Conservation (phyloP, 2,113 vertebrate species). For the Murina feae region DNA sequence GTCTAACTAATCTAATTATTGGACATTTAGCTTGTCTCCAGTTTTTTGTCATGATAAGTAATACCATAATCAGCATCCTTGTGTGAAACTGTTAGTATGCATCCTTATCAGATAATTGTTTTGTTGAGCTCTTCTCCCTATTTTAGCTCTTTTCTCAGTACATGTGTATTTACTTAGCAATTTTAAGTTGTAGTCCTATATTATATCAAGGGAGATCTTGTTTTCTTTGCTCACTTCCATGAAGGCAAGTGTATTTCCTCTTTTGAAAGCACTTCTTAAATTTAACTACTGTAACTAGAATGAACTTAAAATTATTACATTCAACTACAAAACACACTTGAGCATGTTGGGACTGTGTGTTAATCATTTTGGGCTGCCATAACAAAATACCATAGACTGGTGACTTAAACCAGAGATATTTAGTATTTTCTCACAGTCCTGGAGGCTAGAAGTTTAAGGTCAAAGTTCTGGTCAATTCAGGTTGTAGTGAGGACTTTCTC, state of each 20-base stretch:
- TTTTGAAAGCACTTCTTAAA: constrained; percentile 27
- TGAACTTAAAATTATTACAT: neutral
- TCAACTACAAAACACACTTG: neutral
- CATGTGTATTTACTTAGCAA: neutral
- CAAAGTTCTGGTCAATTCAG: neutral
- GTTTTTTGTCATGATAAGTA: neutral
- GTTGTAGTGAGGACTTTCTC: neutral
- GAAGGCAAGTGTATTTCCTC: neutral
- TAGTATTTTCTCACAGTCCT: neutral
- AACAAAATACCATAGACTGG: neutral
- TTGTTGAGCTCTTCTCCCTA: neutral
- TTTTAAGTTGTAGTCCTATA: neutral
- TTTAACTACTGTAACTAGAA: neutral
- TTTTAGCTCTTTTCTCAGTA: neutral
- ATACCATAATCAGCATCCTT: neutral
- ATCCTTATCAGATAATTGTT: neutral
- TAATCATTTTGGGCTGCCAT: neutral
- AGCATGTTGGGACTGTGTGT: neutral
- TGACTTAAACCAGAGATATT: neutral
- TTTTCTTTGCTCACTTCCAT: neutral
- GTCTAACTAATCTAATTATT: neutral
- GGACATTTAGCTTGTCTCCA: neutral
- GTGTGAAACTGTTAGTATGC: neutral
- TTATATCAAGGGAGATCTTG: neutral
- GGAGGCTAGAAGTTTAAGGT: neutral